A percentile compares a stretch with the other conserved stretches of the same genome.
phyloP scores from a whole-genome alignment of 2,797 vertebrate genomes.

The Capromys pilorides region DNA sequence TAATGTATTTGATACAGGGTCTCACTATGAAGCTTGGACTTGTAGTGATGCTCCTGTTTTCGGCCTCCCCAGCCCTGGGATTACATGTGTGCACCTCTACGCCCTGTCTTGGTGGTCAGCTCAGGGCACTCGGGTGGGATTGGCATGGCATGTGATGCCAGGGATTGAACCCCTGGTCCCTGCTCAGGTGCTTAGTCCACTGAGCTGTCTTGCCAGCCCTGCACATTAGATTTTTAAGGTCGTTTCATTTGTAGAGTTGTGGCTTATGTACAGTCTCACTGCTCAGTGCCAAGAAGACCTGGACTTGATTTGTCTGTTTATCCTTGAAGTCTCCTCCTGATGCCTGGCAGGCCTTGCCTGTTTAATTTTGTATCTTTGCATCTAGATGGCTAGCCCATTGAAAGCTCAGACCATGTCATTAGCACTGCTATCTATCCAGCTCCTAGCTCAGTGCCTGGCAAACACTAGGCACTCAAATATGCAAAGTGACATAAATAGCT shows the following conservation, averaged over 20 bases:
- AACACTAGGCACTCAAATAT: background rate
- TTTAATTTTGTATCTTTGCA: background rate
- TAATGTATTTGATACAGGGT: too few relatives aligned
- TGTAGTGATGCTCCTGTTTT: too few relatives aligned
- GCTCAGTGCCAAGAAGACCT: background rate
- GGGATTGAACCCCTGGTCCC: too few relatives aligned
- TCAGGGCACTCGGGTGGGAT: too few relatives aligned
- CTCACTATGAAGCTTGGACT: too few relatives aligned
- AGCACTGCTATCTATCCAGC: background rate
- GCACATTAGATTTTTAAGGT: background rate
- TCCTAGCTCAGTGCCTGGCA: background rate
- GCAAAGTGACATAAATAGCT: background rate
- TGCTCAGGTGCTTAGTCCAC: too few relatives aligned
- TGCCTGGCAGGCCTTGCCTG: background rate
- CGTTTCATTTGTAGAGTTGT: rapidly evolving
- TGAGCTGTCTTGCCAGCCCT: too few relatives aligned
- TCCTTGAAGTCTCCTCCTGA: background rate
- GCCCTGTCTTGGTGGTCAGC: too few relatives aligned
- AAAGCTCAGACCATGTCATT: background rate
- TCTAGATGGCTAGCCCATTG: background rate
- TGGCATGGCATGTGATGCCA: too few relatives aligned
- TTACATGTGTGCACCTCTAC: too few relatives aligned
- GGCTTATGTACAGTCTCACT: background rate
- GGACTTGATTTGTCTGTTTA: background rate
- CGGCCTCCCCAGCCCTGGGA: too few relatives aligned